Base-by-base conservation (phyloP, 2,113 vertebrate species). In the Onychostoma macrolepis region DNA sequence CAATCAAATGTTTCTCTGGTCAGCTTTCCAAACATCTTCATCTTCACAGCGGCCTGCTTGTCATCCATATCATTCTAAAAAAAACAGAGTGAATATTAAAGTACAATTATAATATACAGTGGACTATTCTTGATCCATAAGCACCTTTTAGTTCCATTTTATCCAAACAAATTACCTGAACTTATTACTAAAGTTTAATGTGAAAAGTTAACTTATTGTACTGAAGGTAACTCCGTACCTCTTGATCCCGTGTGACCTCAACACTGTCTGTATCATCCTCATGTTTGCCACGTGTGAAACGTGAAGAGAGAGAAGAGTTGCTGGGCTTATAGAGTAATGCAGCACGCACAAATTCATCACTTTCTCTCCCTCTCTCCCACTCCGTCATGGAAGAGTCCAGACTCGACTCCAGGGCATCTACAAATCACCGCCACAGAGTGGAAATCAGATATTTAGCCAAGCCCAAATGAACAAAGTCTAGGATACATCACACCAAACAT, bases 21-120 rank as follows among this genome's bases (percentile, higher is more conserved):
- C 71, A 99, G 94, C 71, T 96, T 96, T 48, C 98, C 98, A 84
- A 99, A 99, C 97, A 98, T 97, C 94, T 98, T 99, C 97, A 99
- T 97, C 80, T 95, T 96, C 50, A 97, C 97, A 3, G 98, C 98
- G 0, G 95, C 93, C 84, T 97, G 94, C 81, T 98, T 97, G 89
- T 98, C 97, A 45, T 93, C 92, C 13, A 93, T 15, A 24, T 97
- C 96, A 33, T 94, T 94, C 97, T 99, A 93, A 65, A 71, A 33
- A 48, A 50, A 28, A 74, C 0, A 58, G 1, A 74, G 21, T 12
- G 28, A 38, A 48, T 13, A 21, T 38, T 6, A 33, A 30, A 56
- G 4, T 56, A 79, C 26, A 28, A 78, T 30, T 78, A 33, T 78
- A 78, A 50, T 53, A 74, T 43, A 41, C 21, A 4, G 26, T 36